A percentile compares a stretch with the other conserved stretches of the same genome.
phyloP scores from a whole-genome alignment of 2,888 invertebrate species.

The Himalopsyche japonica region DNA sequence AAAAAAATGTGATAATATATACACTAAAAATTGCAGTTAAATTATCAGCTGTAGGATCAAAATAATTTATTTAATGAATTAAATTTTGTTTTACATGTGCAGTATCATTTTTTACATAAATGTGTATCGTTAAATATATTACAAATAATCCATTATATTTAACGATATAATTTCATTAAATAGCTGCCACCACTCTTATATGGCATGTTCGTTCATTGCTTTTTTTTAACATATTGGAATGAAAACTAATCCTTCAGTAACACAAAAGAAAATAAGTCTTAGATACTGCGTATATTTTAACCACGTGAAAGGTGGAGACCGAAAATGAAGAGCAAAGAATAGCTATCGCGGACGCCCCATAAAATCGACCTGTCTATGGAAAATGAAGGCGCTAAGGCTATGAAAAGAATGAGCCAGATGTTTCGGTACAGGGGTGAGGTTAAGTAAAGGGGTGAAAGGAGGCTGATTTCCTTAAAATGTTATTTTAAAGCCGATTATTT shows the following conservation, averaged over 20 bases:
- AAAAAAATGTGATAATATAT: no score
- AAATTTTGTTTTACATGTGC: no score
- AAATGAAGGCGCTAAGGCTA: constrained; percentile 26
- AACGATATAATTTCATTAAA: no score
- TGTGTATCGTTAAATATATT: no score
- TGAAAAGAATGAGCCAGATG: constrained; percentile 36
- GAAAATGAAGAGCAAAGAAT: constrained; percentile 33
- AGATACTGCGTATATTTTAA: neutral
- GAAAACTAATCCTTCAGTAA: neutral
- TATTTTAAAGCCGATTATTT: constrained; percentile 31
- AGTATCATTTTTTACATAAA: no score
- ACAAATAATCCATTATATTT: no score
- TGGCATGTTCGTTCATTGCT: no score
- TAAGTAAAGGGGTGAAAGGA: neutral
- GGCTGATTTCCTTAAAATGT: constrained; percentile 12
- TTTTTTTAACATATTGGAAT: neutral
- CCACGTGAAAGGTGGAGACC: constrained; percentile 10
- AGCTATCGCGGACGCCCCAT: constrained; percentile 26
- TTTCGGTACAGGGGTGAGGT: neutral
- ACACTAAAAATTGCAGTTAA: no score
- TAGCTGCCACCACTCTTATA: no score
- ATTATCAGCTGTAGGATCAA: no score
- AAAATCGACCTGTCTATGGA: constrained; percentile 31
- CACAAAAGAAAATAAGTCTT: constrained; percentile 8
- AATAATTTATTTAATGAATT: no score